Base-by-base conservation (phyloP, 2,888 invertebrate genomes). In the Epirrita christyi region DNA sequence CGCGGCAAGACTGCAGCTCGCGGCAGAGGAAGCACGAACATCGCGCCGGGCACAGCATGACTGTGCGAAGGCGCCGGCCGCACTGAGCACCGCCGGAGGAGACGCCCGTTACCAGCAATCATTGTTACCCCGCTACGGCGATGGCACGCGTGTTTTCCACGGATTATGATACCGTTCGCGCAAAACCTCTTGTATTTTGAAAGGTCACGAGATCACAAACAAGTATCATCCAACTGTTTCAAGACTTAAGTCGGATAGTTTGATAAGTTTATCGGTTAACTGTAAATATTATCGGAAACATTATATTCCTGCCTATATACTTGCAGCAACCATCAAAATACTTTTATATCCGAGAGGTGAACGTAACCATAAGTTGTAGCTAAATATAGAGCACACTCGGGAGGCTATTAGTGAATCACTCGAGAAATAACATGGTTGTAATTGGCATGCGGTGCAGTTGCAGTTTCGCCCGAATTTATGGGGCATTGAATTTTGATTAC, bases 11-110 rank as follows among this genome's bases (percentile, higher is more conserved):
- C 72, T 93, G 94, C 71, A 96, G 85, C 81, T 96, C 96, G 66
- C 95, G 93, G 82, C 96, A 96, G 76, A 96, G 92, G 77, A 95
- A 94, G 86, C 96, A 96, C 71, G 92, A 92, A 85, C 96, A 96
- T 73, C 95, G 94, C 92, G 94, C 93, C 74, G 93, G 92, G 89
- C 95, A 95, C 91, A 93, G 94, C 95, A 95, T 95, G 80, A 80
- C 89, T 80, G 80, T 73, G 81, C 82, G 81, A 76, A 74, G 76
- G 89, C 83, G 82, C 78, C 85, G 85, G 82, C 76, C 81, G 83
- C 87, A 88, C 89, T 88, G 86, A 80, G 69, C 78, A 72, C 74
- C 70, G 66, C 50, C 62, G 61, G 69, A 72, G 71, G 42, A 10
- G 53, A 45, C 58, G 53, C 32, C 73, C 74, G 75, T 76, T 73